Base-by-base conservation (phyloP, 37 sponge, comb jelly and placozoan genomes). In the Chondrilla cf. caribensis region DNA sequence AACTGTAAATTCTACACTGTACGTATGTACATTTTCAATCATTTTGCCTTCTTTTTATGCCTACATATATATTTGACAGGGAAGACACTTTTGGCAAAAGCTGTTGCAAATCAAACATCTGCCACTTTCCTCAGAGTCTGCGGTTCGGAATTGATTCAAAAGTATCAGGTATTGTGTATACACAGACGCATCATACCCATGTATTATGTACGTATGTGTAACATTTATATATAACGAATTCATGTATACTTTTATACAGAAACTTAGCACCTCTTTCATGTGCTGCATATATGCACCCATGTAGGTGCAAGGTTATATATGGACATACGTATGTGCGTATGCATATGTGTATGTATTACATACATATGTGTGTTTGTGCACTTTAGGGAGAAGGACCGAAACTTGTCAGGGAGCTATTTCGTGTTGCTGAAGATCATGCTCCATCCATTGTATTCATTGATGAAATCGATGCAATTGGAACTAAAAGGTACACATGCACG, bases 401-500 rank as follows among this genome's bases (percentile, higher is more conserved):
- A 47, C 83, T 98, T 36, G 99, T 98, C 0, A 60, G 99, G 38
- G 99, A 98, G 77, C 71, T 98, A 25, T 98, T 98, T 80, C 93
- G 99, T 42, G 99, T 98, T 54, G 99, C 99, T 54, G 99, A 98
- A 58, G 99, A 98, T 28, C 97, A 98, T 79, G 94, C 99, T 32
- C 99, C 99, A 0, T 98, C 99, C 14, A 98, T 98, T 44, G 97
- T 98, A 1, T 98, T 98, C 68, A 98, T 98, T 66, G 99, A 98
- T 86, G 99, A 98, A 64, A 98, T 98, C 60, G 98, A 95, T 86
- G 97, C 97, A 11, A 93, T 96, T 78, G 97, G 97, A 47, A 96
- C 94, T 17, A 96, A 96, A 41, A 87, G 97, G 91, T 94, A 25
- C n/a, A n/a, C n/a, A n/a, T n/a, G n/a, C n/a, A n/a, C n/a, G n/a